These are phyloP conservation scores for Clepsis dumicolana DNA, from an alignment of 2,888 invertebrate species.

Conservation along the genomic window DNA sequence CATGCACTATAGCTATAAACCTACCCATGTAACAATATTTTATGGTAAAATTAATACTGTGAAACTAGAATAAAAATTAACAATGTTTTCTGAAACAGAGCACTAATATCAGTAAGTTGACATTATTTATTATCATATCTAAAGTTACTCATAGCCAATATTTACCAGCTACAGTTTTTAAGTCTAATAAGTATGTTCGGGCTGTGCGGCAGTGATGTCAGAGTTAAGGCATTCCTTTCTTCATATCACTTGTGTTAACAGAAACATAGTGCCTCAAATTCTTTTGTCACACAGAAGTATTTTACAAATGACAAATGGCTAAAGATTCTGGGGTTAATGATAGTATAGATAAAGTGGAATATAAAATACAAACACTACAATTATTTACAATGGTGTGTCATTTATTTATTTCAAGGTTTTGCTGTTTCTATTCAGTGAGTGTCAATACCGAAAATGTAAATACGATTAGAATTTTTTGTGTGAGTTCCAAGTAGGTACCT, in stretches of 20 bases:
- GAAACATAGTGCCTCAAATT: slow-evolving; percentile 31
- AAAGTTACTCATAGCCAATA: slow-evolving; percentile 27
- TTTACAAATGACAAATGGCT: slow-evolving; percentile 23
- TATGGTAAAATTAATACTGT: too few species aligned
- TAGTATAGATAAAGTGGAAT: slow-evolving; percentile 10
- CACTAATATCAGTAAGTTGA: not conserved
- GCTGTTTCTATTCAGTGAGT: too few species aligned
- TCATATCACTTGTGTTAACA: slow-evolving; percentile 71
- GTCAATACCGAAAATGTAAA: too few species aligned
- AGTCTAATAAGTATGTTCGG: slow-evolving; percentile 30
- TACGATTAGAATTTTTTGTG: too few species aligned
- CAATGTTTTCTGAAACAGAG: not conserved
- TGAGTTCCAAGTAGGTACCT: too few species aligned
- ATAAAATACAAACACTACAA: not conserved
- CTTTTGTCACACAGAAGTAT: slow-evolving; percentile 31
- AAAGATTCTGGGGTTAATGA: slow-evolving; percentile 17
- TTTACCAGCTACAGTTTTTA: slow-evolving; percentile 26
- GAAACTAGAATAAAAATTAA: not conserved
- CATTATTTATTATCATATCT: slow-evolving; percentile 13
- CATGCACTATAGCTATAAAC: too few species aligned
- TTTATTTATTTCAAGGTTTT: too few species aligned
- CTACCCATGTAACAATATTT: too few species aligned
- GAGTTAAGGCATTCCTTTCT: slow-evolving; percentile 59
- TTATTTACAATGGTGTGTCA: too few species aligned
- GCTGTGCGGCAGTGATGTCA: slow-evolving; percentile 67